Conservation (phyloP, 2,888 invertebrate species). For the Cantharis nigra region DNA sequence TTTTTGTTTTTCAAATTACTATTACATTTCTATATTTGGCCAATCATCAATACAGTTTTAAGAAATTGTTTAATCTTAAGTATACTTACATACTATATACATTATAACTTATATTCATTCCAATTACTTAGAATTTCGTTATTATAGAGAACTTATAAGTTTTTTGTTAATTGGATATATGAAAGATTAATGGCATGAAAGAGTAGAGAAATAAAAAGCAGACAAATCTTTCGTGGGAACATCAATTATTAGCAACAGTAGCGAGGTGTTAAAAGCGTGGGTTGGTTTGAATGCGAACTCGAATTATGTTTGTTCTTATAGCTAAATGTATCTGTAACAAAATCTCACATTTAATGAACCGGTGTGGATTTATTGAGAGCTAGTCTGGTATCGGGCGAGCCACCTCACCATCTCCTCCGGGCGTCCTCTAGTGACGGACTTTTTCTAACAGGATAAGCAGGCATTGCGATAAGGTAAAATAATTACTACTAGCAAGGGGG, state of each 20-base stretch:
- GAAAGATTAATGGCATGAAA: neutral
- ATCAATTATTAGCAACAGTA: slow-evolving; percentile 45
- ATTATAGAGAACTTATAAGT: neutral
- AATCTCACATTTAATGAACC: slow-evolving; percentile 53
- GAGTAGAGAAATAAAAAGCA: slow-evolving; percentile 16
- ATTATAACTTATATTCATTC: neutral
- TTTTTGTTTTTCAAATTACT: too few relatives aligned
- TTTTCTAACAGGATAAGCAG: slow-evolving; percentile 29
- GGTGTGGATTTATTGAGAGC: slow-evolving; percentile 38
- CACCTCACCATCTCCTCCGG: slow-evolving; percentile 34
- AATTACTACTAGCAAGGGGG: slow-evolving; percentile 41
- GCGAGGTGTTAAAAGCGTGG: slow-evolving; percentile 51
- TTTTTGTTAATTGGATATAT: neutral
- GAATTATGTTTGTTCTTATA: slow-evolving; percentile 53
- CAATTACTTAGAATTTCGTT: neutral
- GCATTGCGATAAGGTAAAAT: slow-evolving; percentile 44
- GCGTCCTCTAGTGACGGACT: slow-evolving; percentile 33
- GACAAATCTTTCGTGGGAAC: slow-evolving; percentile 38
- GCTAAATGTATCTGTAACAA: slow-evolving; percentile 52
- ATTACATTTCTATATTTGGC: neutral
- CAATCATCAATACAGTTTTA: neutral
- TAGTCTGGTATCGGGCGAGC: slow-evolving; percentile 40
- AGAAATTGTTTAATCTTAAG: neutral
- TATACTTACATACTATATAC: too few relatives aligned
- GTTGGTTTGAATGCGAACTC: slow-evolving; percentile 44